Base-by-base conservation (phyloP, 1,140 invertebrate species). In the Drosophila bocki region DNA sequence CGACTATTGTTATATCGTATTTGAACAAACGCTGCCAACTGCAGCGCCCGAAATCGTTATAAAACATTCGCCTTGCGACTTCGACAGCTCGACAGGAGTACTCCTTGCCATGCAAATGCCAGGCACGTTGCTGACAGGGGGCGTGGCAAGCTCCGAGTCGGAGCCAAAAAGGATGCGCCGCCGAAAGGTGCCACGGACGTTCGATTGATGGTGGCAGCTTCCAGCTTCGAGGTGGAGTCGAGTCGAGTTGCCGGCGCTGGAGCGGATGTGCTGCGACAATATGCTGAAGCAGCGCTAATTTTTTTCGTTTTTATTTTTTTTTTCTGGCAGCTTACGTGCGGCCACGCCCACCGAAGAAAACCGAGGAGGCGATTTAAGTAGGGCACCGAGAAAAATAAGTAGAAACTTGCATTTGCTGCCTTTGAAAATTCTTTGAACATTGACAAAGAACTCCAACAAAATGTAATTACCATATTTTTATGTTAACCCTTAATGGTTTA, bases 61-160 rank as follows among this genome's bases (percentile, higher is more conserved):
- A 86, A 71, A 68, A 61, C 59, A 82, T 80, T 80, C 54, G 75
- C 45, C 56, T 39, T 26, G 53, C 53, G 33, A 32, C 37, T 45
- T 54, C 41, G 67, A 69, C 67, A 70, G 37, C 44, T 51, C 17
- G 53, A 56, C 53, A 56, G 53, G 53, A 56, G 45, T 44, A 44
- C 68, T 71, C 42, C 69, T 60, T 17, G 22, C 68, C 70, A 83
- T 82, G 75, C 56, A 82, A 79, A 87, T 87, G 84, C 84, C 79
- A 88, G 82, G 84, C 84, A 87, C 84, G 84, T 87, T 84, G 85
- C 80, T 79, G 82, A 86, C 82, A 85, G 48, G 60, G 67, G 84
- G 84, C 84, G 80, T 88, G 84, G 67, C 51, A 7, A 35, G 44
- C 42, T 53, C 79, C 63, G 37, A 33, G 69, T 41, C 32, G 19